phyloP scores from a whole-genome alignment of 2,888 invertebrate genomes.

The Sarcophaga subvicina region DNA sequence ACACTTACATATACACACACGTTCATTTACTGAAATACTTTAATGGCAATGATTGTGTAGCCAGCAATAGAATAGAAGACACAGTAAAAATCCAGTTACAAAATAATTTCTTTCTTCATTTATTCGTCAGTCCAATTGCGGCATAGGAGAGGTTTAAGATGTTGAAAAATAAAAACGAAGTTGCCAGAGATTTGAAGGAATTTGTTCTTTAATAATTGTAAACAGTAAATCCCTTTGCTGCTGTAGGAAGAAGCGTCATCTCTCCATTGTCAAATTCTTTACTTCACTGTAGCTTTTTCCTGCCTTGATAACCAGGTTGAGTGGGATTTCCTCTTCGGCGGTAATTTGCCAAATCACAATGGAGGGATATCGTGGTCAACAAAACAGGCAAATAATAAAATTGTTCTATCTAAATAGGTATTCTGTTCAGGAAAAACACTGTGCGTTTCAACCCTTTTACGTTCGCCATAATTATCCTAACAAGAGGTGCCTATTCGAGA shows the following conservation, averaged over 20 bases:
- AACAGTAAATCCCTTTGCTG: neutral
- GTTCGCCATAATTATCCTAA: too few species aligned
- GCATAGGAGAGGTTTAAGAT: slow-evolving; percentile 18
- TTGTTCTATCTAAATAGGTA: too few species aligned
- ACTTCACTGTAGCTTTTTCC: too few species aligned
- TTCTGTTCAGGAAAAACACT: too few species aligned
- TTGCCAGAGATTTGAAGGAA: slow-evolving; percentile 12
- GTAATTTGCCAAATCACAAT: too few species aligned
- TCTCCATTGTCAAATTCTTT: too few species aligned
- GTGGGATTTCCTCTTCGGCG: too few species aligned
- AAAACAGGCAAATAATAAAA: too few species aligned
- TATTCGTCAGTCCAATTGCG: slow-evolving; percentile 47
- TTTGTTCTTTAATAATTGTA: neutral
- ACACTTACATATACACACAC: neutral
- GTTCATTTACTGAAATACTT: neutral
- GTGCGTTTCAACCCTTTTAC: too few species aligned
- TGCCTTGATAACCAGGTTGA: too few species aligned
- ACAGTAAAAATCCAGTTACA: slow-evolving; percentile 38
- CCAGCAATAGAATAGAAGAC: neutral
- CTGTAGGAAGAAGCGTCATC: neutral
- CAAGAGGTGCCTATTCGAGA: too few species aligned
- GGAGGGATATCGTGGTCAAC: too few species aligned
- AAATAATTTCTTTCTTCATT: slow-evolving; percentile 33
- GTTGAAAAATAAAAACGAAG: slow-evolving; percentile 4
- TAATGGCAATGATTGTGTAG: neutral